These are phyloP conservation scores for Gorsachius magnificus DNA, from an alignment of 2,797 vertebrate species.

Conservation along the genomic window DNA sequence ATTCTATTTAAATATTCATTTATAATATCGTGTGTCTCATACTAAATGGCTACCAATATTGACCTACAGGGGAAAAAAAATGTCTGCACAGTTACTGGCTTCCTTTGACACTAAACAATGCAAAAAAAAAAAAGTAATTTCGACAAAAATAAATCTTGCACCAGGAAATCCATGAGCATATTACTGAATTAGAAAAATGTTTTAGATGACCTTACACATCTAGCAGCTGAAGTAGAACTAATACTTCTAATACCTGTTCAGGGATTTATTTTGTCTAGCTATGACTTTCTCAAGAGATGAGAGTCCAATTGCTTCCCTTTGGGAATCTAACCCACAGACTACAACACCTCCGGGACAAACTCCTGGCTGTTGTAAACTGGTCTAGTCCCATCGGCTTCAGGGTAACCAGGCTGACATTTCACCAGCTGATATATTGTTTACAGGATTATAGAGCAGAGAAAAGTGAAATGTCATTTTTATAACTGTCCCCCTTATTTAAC, in stretches of 20 bases:
- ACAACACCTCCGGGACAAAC: neutral
- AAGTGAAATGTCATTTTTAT: conserved; percentile 12
- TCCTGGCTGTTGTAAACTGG: neutral
- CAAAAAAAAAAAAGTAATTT: neutral
- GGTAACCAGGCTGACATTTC: neutral
- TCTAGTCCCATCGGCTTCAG: neutral
- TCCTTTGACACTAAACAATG: neutral
- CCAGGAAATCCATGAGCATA: neutral
- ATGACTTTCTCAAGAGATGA: neutral
- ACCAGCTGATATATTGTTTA: neutral
- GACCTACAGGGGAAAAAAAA: neutral
- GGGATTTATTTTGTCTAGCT: neutral
- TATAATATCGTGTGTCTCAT: neutral
- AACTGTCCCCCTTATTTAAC: conserved; percentile 22
- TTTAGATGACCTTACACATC: neutral
- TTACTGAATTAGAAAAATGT: neutral
- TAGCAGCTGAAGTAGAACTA: neutral
- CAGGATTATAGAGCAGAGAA: neutral
- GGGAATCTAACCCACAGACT: neutral
- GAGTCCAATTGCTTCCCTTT: neutral
- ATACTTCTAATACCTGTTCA: neutral
- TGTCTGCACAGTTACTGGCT: neutral
- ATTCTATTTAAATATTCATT: neutral
- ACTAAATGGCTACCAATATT: neutral
- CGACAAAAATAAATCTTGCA: neutral